phyloP scores from a whole-genome alignment of 2,888 invertebrate species.

The Thymelicus sylvestris region DNA sequence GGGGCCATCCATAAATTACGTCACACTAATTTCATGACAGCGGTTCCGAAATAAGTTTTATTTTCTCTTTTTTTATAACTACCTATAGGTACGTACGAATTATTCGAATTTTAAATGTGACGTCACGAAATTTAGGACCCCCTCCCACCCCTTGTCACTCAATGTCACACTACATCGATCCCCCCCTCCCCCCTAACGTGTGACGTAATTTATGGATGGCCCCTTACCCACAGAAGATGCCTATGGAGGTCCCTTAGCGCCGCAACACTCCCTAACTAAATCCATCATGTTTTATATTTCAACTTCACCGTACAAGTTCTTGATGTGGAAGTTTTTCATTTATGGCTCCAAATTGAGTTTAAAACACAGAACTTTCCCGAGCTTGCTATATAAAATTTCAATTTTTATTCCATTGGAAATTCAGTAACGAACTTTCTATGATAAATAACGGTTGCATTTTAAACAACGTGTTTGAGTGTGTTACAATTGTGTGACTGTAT shows the following conservation, averaged over 20 bases:
- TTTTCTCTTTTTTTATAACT: too few species aligned
- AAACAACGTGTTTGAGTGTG: background rate
- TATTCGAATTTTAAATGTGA: too few species aligned
- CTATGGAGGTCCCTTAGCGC: background rate
- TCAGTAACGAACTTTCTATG: background rate
- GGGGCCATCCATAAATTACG: too few species aligned
- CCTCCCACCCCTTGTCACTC: too few species aligned
- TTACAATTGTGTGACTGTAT: background rate
- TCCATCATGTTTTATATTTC: conserved; percentile 19
- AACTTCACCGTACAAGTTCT: conserved; percentile 10
- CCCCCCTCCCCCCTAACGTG: too few species aligned
- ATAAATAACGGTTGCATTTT: background rate
- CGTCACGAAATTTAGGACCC: too few species aligned
- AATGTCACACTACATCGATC: too few species aligned
- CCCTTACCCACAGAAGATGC: too few species aligned
- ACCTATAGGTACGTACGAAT: too few species aligned
- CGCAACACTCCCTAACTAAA: background rate
- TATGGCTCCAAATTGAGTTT: conserved; percentile 17
- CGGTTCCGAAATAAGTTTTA: too few species aligned
- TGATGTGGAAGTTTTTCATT: conserved; percentile 22
- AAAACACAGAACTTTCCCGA: conserved; percentile 8
- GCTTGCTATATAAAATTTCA: conserved; percentile 18
- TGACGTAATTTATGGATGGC: too few species aligned
- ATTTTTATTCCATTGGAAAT: conserved; percentile 14
- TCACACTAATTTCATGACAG: too few species aligned